Conservation (phyloP, 2,797 vertebrate species). For the Neostethus bicornis region DNA sequence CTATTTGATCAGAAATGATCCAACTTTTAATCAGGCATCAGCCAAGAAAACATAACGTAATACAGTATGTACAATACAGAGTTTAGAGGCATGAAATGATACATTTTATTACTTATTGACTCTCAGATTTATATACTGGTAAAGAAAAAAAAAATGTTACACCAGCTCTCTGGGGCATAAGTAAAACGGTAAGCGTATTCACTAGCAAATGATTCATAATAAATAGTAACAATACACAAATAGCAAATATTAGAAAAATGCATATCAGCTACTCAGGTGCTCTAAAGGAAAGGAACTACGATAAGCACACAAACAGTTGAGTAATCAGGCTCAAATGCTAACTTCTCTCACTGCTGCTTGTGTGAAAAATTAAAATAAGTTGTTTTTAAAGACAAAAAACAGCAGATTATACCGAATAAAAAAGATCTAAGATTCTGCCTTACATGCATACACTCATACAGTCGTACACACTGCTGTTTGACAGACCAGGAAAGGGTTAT, state of each 20-base stretch:
- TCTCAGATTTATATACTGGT: constrained; percentile 50
- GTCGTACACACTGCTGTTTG: constrained; percentile 41
- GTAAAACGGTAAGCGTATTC: constrained; percentile 59
- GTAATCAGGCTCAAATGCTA: constrained; percentile 50
- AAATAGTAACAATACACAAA: constrained; percentile 76
- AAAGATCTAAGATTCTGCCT: constrained; percentile 48
- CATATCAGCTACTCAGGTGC: constrained; percentile 58
- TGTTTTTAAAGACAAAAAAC: constrained; percentile 45
- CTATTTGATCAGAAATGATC: constrained; percentile 60
- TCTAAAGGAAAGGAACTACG: constrained; percentile 60
- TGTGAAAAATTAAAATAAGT: constrained; percentile 63
- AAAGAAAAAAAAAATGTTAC: constrained; percentile 66
- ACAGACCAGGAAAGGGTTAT: constrained; percentile 35
- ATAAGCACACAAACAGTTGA: constrained; percentile 61
- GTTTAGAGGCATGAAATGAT: constrained; percentile 67
- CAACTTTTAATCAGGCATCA: constrained; percentile 68
- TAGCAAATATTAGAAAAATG: constrained; percentile 68
- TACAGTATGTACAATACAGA: constrained; percentile 75
- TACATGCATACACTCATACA: constrained; percentile 56
- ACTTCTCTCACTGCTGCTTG: constrained; percentile 65
- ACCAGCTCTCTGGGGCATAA: constrained; percentile 45
- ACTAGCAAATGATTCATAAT: constrained; percentile 75
- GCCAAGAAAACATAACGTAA: constrained; percentile 71
- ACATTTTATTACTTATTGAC: constrained; percentile 52
- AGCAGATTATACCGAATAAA: constrained; percentile 44